phyloP scores from a whole-genome alignment of 2,113 vertebrate genomes.

The Hemiprocne comata region DNA sequence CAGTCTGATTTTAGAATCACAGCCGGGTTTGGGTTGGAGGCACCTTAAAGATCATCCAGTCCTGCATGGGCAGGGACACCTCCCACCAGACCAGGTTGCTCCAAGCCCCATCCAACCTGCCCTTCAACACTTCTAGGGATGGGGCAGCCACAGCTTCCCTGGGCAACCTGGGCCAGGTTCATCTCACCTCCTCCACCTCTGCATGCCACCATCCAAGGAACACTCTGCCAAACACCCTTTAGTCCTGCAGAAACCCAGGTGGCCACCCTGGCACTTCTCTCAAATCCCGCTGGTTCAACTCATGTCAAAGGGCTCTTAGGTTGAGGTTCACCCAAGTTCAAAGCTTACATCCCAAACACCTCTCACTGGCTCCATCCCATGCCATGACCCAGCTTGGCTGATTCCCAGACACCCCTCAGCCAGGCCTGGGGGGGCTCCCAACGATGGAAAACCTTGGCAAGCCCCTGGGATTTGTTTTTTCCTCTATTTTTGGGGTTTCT shows the following conservation, averaged over 20 bases:
- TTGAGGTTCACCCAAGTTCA: slow-evolving; percentile 26
- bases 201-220: neutral
- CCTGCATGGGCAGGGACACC: too few relatives aligned
- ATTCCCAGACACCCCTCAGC: slow-evolving; percentile 45
- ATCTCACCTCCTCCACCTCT: neutral
- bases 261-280: neutral
- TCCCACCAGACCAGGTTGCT: too few relatives aligned
- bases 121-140: too few relatives aligned
- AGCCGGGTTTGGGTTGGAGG: too few relatives aligned
- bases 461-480: neutral
- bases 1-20: neutral
- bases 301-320: neutral
- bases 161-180: too few relatives aligned
- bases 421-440: neutral
- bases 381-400: neutral
- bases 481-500: too few relatives aligned
- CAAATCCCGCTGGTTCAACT: neutral
- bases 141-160: too few relatives aligned
- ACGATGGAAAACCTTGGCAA: slow-evolving; percentile 10
- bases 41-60: too few relatives aligned
- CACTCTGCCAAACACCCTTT: neutral
- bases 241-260: neutral
- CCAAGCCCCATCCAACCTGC: too few relatives aligned
- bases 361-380: neutral
- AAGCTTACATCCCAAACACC: neutral